A percentile compares a stretch with the other conserved stretches of the same genome.
Conservation (phyloP, 2,797 vertebrate genomes). For the Dryobates pubescens region DNA sequence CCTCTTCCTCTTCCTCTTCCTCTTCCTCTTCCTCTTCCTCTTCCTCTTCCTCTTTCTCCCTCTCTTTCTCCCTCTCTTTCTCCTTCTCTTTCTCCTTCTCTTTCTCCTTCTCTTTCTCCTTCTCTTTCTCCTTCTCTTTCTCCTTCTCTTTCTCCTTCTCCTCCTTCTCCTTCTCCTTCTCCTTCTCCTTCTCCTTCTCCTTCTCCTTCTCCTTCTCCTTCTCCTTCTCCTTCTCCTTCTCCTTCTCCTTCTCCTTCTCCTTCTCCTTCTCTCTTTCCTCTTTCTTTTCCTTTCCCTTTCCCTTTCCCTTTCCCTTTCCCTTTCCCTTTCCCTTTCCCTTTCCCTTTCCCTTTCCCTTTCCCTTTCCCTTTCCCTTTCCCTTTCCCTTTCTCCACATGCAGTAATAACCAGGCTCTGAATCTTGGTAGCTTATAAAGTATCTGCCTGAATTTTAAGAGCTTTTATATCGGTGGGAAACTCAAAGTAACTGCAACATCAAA, state of each 20-base stretch:
- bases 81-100: slow-evolving; percentile 68
- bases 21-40: too few species aligned
- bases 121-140: slow-evolving; percentile 73
- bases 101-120: slow-evolving; percentile 77
- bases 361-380: background rate
- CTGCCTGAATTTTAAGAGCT: slow-evolving; percentile 81
- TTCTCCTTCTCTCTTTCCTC: too few species aligned
- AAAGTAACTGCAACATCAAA: slow-evolving; percentile 82
- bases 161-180: slow-evolving; percentile 43
- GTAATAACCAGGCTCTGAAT: slow-evolving; percentile 80
- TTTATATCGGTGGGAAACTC: slow-evolving; percentile 80
- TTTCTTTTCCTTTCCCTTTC: too few species aligned
- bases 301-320: too few species aligned
- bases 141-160: slow-evolving; percentile 15
- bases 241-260: too few species aligned
- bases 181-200: slow-evolving; percentile 63
- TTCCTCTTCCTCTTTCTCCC: slow-evolving; percentile 68
- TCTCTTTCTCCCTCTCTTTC: slow-evolving; percentile 64
- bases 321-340: too few species aligned
- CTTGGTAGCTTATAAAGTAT: slow-evolving; percentile 82
- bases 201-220: too few species aligned
- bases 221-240: too few species aligned
- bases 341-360: background rate
- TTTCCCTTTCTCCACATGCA: slow-evolving; percentile 76
- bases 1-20: too few species aligned